Base-by-base conservation (phyloP, 2,888 invertebrate species). In the Scaptomyza reducta region DNA sequence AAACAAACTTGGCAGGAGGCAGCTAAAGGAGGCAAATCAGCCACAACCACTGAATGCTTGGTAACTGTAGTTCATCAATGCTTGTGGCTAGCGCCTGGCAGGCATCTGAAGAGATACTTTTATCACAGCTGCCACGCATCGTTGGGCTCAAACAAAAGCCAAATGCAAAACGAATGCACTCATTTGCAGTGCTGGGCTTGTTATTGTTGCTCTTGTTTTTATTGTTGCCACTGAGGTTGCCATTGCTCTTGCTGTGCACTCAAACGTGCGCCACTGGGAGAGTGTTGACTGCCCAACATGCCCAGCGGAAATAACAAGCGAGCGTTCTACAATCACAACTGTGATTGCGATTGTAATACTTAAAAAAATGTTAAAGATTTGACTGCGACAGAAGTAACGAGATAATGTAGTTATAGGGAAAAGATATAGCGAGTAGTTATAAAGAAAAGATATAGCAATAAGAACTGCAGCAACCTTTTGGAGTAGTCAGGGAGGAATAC, bases 101-200 rank as follows among this genome's bases (percentile, higher is more conserved):
- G 70, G 56, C 70, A 81, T 73, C 81, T 81, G 51, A 68, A 49
- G 54, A 74, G 74, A 68, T 74, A 81, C 76, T 87, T 84, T 87
- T 84, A 84, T 84, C 84, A 79, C 67, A 70, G 67, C 73, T 74
- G 67, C 73, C 85, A 87, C 87, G 87, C 87, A 79, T 84, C 87
- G 87, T 70, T 87, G 84, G 67, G 49, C 74, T 75, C 66, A 73
- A 77, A 81, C 86, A 81, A 81, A 85, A 73, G 85, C 50, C 68
- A 82, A 72, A 72, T 75, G 85, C 67, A 66, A 63, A 67, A 54
- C 61, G 76, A 74, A 62, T 74, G 76, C 78, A 76, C 50, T 74
- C 63, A 63, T 47, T 68, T 63, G 59, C 44, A 45, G 44, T 56
- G 50, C 45, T 11, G 10, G 2, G 10, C 11, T 27, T 50, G 31